Evolutionary conservation across 2,888 invertebrate genomes (phyloP), one percentile per base, ranked within the genome.

Genomic region (Calameuta pallipes): DNA sequence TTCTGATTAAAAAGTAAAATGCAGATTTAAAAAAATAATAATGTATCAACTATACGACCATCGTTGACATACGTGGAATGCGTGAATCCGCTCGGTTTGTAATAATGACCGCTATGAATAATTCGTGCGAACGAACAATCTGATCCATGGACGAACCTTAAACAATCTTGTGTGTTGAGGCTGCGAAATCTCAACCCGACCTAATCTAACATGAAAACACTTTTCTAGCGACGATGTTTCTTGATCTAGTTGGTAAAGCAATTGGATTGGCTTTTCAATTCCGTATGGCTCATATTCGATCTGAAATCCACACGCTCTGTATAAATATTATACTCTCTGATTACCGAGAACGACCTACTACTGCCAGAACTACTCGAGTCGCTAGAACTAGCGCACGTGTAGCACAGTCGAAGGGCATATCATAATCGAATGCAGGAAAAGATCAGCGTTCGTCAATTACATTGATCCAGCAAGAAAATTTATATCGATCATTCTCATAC

Each of bases 301-400:
- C 56, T 56, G 23, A 0, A 23, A 56, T 56, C 23, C 23, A 81
- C 78, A 80, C 78, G 81, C 80, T 85, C 78, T 81, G 84, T 83
- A 86, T 83, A 82, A 85, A 85, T 84, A 81, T 83, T 83, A 82
- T 83, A 83, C 81, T 83, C 80, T 83, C 80, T 86, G 87, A 86
- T 86, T 88, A 87, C 82, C 78, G 83, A 86, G 78, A 84, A 88
- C 85, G 36, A 88, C 88, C 56, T 56, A 56, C 23, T 56, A 56
- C 56, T 56, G 56, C 56, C 56, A 56, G 23, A 56, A 56, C 9
- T 9, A 15, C 56, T 56, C 23, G 56, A 56, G 2, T 56, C 9
- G 56, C 23, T 23, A 56, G 23, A 23, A 1, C 56, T 9, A 56
- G 15, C 15, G 23, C 23, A 23, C 9, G 9, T 2, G 56, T 6